Base-by-base conservation (phyloP, 2,888 invertebrate species). In the Vesta saturnalis region DNA sequence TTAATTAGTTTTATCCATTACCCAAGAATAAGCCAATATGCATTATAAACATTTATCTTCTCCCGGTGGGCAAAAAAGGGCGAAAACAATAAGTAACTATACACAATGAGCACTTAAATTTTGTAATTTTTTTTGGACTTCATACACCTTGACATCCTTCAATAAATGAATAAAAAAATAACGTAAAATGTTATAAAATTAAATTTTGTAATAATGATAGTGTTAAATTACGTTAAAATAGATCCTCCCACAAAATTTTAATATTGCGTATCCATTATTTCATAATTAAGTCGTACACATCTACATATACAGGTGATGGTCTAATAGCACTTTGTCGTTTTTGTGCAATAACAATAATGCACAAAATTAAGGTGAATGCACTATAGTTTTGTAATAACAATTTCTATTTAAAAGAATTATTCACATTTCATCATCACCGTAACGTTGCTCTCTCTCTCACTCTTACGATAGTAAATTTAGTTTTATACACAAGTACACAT, bases 351-450 rank as follows among this genome's bases (percentile, higher is more conserved):
- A 72, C 71, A 72, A 72, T 72, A 68, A 65, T 66, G 72, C 63
- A 69, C 71, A 61, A 66, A 16, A 47, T 63, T 69, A 71, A 80
- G 79, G 80, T 79, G 77, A 77, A 77, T 69, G 80, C 69, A 75
- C 80, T 68, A 66, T 57, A 71, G 73, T 80, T 78, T 80, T 78
- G 79, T 78, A 79, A 80, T 74, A 79, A 76, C 77, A 79, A 79
- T 81, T 80, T 81, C 80, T 81, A 80, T 79, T 81, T 79, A 78
- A 79, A 81, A 80, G 43, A 79, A 78, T 74, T 73, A 69, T 72
- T 74, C 71, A 64, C 68, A 73, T 79, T 79, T 79, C 78, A 72
- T 73, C 78, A 79, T 72, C 60, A 64, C 59, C 39, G 64, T 69
- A 69, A 65, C 70, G 59, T 59, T 65, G 23, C 3, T 23, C 23